Evolutionary conservation across 2,888 invertebrate species (phyloP).

Genomic region (Macrophya annulata): DNA sequence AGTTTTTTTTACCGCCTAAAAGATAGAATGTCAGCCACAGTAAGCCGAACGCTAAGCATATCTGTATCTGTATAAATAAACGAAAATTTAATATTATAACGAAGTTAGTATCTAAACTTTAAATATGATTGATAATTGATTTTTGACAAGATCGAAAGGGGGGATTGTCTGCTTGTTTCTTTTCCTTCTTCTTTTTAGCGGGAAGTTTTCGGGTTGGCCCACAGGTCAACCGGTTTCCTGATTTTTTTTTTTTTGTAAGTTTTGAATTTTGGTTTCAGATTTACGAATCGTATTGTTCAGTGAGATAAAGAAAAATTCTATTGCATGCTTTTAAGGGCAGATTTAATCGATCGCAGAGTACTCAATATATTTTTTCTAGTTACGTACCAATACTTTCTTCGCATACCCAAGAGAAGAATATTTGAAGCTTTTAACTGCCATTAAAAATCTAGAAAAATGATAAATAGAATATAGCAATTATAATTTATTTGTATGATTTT

Average conservation of each 20-base stretch:
- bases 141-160: background rate
- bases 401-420: background rate
- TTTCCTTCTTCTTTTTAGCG: too few relatives aligned
- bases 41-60: background rate
- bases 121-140: background rate
- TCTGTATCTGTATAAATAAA: background rate
- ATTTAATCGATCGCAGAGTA: too few relatives aligned
- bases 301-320: too few relatives aligned
- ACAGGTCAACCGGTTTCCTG: too few relatives aligned
- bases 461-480: background rate
- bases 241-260: too few relatives aligned
- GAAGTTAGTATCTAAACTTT: background rate
- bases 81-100: background rate
- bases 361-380: too few relatives aligned
- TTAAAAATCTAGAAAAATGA: background rate
- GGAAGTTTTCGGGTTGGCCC: too few relatives aligned
- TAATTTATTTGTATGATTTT: background rate
- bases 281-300: too few relatives aligned
- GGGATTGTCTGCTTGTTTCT: background rate
- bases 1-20: background rate
- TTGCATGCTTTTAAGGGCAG: too few relatives aligned
- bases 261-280: too few relatives aligned
- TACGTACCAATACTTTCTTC: background rate
- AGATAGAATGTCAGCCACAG: background rate
- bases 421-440: background rate